phyloP scores from a whole-genome alignment of 1,140 invertebrate species.

The Leucophenga varia region DNA sequence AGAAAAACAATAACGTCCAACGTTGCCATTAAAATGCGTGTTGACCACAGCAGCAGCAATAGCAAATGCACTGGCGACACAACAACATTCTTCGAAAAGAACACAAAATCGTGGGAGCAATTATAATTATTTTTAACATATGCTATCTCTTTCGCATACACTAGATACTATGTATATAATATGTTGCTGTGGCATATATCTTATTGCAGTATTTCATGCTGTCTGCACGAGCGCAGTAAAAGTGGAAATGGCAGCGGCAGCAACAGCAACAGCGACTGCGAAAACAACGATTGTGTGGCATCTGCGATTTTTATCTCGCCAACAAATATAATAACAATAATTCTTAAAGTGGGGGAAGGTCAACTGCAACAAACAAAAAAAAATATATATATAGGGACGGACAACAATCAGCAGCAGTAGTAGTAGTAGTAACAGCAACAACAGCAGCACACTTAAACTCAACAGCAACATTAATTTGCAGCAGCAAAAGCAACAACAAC shows the following conservation, averaged over 20 bases:
- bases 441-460: conserved; percentile 40
- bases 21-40: conserved; percentile 5
- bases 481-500: conserved; percentile 29
- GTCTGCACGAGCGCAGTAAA: conserved; percentile 22
- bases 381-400: conserved; percentile 3
- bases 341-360: conserved; percentile 56
- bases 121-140: conserved; percentile 52
- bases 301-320: conserved; percentile 53
- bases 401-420: conserved; percentile 38
- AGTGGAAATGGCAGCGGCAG: not conserved
- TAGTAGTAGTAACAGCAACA: conserved; percentile 21
- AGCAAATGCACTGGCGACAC: conserved; percentile 12
- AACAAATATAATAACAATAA: conserved; percentile 56
- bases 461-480: conserved; percentile 52
- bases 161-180: conserved; percentile 24
- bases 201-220: conserved; percentile 44
- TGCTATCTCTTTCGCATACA: conserved; percentile 24
- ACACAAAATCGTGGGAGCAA: conserved; percentile 51
- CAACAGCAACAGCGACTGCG: conserved; percentile 15
- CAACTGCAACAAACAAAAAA: conserved; percentile 12
- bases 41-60: conserved; percentile 24
- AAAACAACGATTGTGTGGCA: conserved; percentile 34
- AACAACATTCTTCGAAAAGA: conserved; percentile 35
- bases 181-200: conserved; percentile 18
- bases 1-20: no score